Evolutionary conservation across 2,113 vertebrate genomes (phyloP), one percentile per base, ranked within the genome.

Genomic region (Dromaius novaehollandiae): DNA sequence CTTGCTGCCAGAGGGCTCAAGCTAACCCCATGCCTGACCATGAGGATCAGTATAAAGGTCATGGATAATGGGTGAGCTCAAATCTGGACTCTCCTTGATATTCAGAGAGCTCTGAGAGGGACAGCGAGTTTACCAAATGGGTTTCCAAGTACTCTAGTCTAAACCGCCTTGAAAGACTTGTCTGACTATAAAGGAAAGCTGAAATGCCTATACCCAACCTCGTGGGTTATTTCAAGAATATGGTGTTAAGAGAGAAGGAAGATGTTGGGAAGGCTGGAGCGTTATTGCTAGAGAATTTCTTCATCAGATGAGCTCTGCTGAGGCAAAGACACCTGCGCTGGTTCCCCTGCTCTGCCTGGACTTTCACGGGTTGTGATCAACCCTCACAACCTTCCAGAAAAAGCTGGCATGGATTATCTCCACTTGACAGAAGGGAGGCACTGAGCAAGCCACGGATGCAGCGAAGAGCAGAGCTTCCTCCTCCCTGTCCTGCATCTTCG

Each of bases 341-440:
- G 1, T 34, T 25, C 11, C 9, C 24, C 48, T 71, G 63, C 16
- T 75, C 38, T 11, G 1, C 56, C 20, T 18, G 65, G 44, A 32
- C 1, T 1, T 56, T 21, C 48, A 8, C 2, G 10, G 25, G 13
- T 16, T 21, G 42, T 32, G 9, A n/a, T 13, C 25, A 14, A 0
- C 32, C 42, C n/a, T 53, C 16, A 9, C 30, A 63, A 1, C 1
- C 12, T 16, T 60, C 65, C 22, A 6, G 10, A 60, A 11, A 66
- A 64, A 36, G 11, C 20, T 0, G 0, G 0, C 12, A 20, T 7
- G 61, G 50, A 50, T 60, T 24, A 32, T 0, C 24, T 42, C 38
- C 9, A 12, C 42, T 64, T 64, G 21, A n/a, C 36, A 64, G 61
- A 64, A 22, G 22, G 34, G 24, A 6, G 63, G 13, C 63, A 40